phyloP scores from a whole-genome alignment of 2,797 vertebrate genomes.

The Sebastes reedi region DNA sequence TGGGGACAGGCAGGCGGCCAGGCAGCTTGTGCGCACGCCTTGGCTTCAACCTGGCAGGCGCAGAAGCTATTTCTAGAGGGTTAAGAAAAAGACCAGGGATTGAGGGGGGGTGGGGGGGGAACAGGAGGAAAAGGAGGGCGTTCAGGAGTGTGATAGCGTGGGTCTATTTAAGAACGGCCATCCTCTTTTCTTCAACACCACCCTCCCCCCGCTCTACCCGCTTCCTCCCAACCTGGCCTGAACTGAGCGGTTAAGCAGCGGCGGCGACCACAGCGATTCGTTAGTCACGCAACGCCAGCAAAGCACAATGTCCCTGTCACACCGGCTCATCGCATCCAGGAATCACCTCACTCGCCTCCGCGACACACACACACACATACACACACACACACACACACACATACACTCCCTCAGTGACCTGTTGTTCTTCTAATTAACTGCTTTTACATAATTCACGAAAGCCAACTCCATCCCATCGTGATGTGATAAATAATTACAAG shows the following conservation, averaged over 20 bases:
- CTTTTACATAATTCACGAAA: not conserved
- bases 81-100: constrained; percentile 24
- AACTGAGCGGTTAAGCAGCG: constrained; percentile 66
- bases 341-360: too few relatives aligned
- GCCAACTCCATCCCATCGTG: not conserved
- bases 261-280: constrained; percentile 47
- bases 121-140: constrained; percentile 2
- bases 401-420: constrained; percentile 20
- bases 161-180: constrained; percentile 44
- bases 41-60: constrained; percentile 34
- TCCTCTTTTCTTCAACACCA: constrained; percentile 13
- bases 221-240: constrained; percentile 32
- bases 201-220: not conserved
- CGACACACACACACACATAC: not conserved
- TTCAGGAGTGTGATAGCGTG: constrained; percentile 52
- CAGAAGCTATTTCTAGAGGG: constrained; percentile 43
- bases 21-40: constrained; percentile 3
- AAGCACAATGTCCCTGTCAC: constrained; percentile 45
- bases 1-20: constrained; percentile 53
- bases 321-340: too few relatives aligned
- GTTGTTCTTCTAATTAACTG: constrained; percentile 54
- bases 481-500: not conserved
- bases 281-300: constrained; percentile 77
- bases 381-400: not conserved
- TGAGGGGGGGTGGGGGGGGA: not conserved